A percentile compares a stretch with the other conserved stretches of the same genome.
Conservation (phyloP, 64 coral and sea anemone species). For the Dendronephthya gigantea region DNA sequence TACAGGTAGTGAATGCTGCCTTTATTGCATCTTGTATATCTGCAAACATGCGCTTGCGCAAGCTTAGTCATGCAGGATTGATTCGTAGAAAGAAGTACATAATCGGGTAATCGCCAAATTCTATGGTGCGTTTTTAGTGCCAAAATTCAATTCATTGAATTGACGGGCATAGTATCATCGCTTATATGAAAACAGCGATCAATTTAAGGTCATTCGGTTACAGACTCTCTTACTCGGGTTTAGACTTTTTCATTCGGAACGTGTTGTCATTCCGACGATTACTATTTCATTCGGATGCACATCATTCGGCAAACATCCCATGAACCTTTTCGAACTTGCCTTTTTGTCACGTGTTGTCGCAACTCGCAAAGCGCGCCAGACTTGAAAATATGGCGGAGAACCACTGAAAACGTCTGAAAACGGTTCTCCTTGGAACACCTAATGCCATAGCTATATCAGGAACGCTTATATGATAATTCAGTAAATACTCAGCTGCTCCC, state of each 20-base stretch:
- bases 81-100: too few species aligned
- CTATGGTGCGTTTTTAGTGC: neutral
- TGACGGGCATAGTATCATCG: constrained; percentile 28
- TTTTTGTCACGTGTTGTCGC: neutral
- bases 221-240: constrained; percentile 16
- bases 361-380: too few species aligned
- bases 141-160: constrained; percentile 24
- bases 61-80: too few species aligned
- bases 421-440: neutral
- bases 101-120: too few species aligned
- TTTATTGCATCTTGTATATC: too few species aligned
- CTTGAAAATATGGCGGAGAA: neutral
- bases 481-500: neutral
- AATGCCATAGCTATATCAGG: neutral
- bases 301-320: constrained; percentile 33
- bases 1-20: too few species aligned
- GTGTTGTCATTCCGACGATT: neutral
- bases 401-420: neutral
- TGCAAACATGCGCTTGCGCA: too few species aligned
- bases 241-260: constrained; percentile 20
- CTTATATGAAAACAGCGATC: constrained; percentile 23
- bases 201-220: constrained; percentile 6
- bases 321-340: constrained; percentile 17
- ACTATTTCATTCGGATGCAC: constrained; percentile 28
- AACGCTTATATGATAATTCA: neutral